phyloP scores from a whole-genome alignment of 92 coral and sea anemone genomes.

The Epizoanthus rinbou region DNA sequence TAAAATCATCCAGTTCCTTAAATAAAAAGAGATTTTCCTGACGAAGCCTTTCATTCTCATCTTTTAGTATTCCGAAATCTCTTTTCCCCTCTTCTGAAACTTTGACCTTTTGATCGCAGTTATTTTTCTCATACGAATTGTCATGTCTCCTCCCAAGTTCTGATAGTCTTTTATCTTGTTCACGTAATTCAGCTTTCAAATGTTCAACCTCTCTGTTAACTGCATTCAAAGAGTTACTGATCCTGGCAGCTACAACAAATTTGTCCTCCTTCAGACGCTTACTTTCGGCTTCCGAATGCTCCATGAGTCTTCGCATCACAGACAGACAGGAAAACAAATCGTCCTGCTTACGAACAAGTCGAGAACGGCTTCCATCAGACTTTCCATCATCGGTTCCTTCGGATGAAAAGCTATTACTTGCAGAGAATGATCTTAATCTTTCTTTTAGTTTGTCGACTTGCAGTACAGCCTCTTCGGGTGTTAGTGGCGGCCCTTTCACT shows the following conservation, averaged over 20 bases:
- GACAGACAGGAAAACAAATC: slow-evolving; percentile 90
- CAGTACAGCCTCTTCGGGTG: slow-evolving; percentile 65
- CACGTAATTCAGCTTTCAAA: slow-evolving; percentile 87
- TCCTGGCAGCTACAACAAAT: slow-evolving; percentile 85
- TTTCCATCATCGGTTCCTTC: slow-evolving; percentile 69
- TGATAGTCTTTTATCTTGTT: slow-evolving; percentile 89
- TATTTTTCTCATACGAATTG: background rate
- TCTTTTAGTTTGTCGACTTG: slow-evolving; percentile 75
- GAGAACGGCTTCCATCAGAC: slow-evolving; percentile 55
- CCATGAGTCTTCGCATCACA: slow-evolving; percentile 98
- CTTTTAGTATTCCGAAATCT: slow-evolving; percentile 59
- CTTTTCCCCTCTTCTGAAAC: slow-evolving; percentile 36
- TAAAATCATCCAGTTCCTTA: slow-evolving; percentile 76
- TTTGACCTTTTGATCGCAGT: slow-evolving; percentile 35
- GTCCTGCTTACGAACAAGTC: slow-evolving; percentile 80
- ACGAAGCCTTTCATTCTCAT: slow-evolving; percentile 81
- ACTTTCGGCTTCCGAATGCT: slow-evolving; percentile 94
- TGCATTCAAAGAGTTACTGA: slow-evolving; percentile 85
- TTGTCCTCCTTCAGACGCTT: slow-evolving; percentile 93
- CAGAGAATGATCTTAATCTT: slow-evolving; percentile 74
- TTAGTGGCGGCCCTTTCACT: slow-evolving; percentile 52
- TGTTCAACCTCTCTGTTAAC: slow-evolving; percentile 96
- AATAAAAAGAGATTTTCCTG: slow-evolving; percentile 81
- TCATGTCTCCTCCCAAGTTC: slow-evolving; percentile 57
- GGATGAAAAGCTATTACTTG: slow-evolving; percentile 58